A percentile compares a stretch with the other conserved stretches of the same genome.
These are phyloP conservation scores for Caradrina kadenii DNA, from an alignment of 2,888 invertebrate species.

Conservation along the genomic window DNA sequence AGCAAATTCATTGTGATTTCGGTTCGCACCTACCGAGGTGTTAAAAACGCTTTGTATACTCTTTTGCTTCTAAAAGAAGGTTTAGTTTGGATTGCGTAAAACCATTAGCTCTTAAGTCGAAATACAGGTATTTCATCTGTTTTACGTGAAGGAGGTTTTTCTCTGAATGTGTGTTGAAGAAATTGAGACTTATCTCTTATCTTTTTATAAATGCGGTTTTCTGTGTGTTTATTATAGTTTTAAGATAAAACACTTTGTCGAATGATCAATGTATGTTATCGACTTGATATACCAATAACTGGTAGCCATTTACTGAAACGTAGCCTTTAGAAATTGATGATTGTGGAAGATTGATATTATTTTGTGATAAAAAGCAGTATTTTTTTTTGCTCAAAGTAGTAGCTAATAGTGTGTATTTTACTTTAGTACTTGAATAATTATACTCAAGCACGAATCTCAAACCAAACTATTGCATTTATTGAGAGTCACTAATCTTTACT, in stretches of 20 bases:
- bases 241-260: background rate
- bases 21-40: background rate
- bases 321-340: background rate
- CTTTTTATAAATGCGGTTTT: background rate
- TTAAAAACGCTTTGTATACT: conserved; percentile 8
- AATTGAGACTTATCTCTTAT: background rate
- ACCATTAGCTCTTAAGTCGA: conserved; percentile 1
- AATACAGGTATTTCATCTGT: background rate
- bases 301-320: background rate
- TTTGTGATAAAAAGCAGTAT: conserved; percentile 1
- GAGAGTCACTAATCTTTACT: background rate
- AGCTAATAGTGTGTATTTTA: too few relatives aligned
- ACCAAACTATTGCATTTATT: too few relatives aligned
- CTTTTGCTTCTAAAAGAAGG: conserved; percentile 14
- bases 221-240: background rate
- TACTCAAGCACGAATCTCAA: too few relatives aligned
- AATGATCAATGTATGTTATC: background rate
- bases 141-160: background rate
- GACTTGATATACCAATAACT: background rate
- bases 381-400: background rate
- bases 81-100: background rate
- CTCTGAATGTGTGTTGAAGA: background rate
- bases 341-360: background rate
- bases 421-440: too few relatives aligned
- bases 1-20: conserved; percentile 9